Conservation (phyloP, 2,113 vertebrate species). For the Columba livia region DNA sequence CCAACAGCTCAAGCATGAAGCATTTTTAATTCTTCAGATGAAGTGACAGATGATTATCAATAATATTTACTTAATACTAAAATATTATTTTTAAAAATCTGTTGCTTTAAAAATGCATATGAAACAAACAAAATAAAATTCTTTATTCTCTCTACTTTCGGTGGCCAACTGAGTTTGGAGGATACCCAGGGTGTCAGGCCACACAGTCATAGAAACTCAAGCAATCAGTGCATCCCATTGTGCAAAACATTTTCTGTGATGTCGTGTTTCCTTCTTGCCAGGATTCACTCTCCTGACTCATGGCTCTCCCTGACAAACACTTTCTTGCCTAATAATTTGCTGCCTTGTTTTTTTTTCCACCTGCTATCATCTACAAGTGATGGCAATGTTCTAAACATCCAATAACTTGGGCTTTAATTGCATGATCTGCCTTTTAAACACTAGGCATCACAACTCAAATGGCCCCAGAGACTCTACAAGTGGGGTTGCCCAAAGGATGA, state of each 20-base stretch:
- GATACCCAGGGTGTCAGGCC: neutral
- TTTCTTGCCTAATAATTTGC: conserved; percentile 46
- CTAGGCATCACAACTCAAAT: neutral
- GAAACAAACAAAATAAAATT: neutral
- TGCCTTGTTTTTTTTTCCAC: neutral
- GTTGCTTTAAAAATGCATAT: neutral
- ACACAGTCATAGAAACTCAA: neutral
- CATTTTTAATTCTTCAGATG: conserved; percentile 60
- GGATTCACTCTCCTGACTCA: conserved; percentile 41
- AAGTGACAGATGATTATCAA: conserved; percentile 60
- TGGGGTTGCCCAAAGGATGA: neutral
- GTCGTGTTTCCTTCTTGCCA: conserved; percentile 12
- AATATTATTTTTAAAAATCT: neutral
- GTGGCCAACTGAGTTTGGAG: neutral
- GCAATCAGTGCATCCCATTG: neutral
- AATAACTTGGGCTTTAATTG: conserved; percentile 11
- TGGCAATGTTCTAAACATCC: neutral
- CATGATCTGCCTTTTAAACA: neutral
- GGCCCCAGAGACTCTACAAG: neutral
- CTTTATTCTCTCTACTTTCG: neutral
- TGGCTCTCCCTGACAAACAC: conserved; percentile 28
- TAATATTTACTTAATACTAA: conserved; percentile 41
- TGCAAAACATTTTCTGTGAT: neutral
- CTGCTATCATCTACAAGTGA: neutral
- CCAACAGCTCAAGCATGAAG: conserved; percentile 69